These are phyloP conservation scores for Oxygymnocypris stewartii DNA, from an alignment of 2,113 vertebrate species.

Conservation along the genomic window DNA sequence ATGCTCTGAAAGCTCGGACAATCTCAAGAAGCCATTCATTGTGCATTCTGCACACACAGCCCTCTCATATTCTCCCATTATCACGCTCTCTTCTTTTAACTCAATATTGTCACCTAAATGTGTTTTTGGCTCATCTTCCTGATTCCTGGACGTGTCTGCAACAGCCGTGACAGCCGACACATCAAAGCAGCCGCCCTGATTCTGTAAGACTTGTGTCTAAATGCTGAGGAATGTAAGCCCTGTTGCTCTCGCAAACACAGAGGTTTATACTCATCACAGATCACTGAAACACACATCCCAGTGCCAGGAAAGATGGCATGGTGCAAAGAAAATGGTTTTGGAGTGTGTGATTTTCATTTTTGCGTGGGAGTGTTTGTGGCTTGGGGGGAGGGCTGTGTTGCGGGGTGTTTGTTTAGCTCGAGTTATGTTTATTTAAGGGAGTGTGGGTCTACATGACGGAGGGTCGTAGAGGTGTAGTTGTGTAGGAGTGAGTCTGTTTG, in stretches of 20 bases:
- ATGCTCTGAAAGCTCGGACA: conserved; percentile 10
- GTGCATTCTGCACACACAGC: conserved; percentile 20
- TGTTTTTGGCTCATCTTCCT: conserved; percentile 31
- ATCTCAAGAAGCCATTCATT: conserved; percentile 19
- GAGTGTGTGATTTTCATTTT: conserved; percentile 16
- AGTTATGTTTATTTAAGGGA: conserved; percentile 37
- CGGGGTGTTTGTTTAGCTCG: conserved; percentile 16
- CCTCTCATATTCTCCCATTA: background rate
- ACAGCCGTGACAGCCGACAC: background rate
- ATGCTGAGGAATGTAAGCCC: background rate
- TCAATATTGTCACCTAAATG: background rate
- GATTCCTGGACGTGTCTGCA: conserved; percentile 16
- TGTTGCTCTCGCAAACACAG: background rate
- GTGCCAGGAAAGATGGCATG: background rate
- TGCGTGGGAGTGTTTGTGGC: conserved; percentile 33
- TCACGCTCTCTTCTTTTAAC: conserved; percentile 18
- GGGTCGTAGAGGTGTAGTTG: conserved; percentile 30
- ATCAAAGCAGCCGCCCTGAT: conserved; percentile 10
- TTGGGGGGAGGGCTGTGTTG: background rate
- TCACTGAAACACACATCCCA: conserved; percentile 1
- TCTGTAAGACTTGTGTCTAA: conserved; percentile 34
- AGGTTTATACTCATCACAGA: conserved; percentile 11
- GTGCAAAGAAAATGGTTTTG: conserved; percentile 34
- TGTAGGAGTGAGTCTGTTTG: conserved; percentile 36
- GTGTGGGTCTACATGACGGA: conserved; percentile 23